A percentile compares a stretch with the other conserved stretches of the same genome.
Conservation (phyloP, 1,140 invertebrate genomes). For the Drosophila cardini region DNA sequence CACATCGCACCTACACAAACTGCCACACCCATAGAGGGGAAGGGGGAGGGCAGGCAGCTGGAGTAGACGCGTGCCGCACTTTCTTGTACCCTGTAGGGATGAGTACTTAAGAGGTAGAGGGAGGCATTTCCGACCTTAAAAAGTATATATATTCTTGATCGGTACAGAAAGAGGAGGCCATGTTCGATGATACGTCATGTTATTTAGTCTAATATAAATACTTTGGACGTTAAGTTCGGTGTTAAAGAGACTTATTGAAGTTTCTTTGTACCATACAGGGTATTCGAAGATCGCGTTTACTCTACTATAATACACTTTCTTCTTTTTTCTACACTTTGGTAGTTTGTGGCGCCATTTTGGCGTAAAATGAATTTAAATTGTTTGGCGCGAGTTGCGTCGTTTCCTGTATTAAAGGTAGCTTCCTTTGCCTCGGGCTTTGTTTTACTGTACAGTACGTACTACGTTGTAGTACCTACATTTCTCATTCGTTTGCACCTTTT, state of each 20-base stretch:
- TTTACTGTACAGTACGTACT: slow-evolving; percentile 2
- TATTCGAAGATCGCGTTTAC: no score
- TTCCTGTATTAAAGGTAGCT: slow-evolving; percentile 75
- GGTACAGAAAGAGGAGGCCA: no score
- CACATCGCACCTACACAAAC: slow-evolving; percentile 66
- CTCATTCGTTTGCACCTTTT: slow-evolving; percentile 44
- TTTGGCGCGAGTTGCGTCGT: slow-evolving; percentile 55
- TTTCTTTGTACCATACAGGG: no score
- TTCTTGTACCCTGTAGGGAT: slow-evolving; percentile 18
- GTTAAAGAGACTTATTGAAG: no score
- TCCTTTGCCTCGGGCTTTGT: slow-evolving; percentile 50
- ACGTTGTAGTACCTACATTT: background rate
- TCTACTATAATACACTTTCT: no score
- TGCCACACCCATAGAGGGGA: slow-evolving; percentile 22
- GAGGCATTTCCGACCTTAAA: no score
- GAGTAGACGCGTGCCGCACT: slow-evolving; percentile 26
- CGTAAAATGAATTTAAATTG: slow-evolving; percentile 82
- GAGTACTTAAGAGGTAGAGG: no score
- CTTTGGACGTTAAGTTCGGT: no score
- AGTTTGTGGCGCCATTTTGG: slow-evolving; percentile 79
- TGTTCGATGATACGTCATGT: no score
- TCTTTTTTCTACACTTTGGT: slow-evolving; percentile 49
- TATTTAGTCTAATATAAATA: no score
- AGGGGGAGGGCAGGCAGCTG: background rate
- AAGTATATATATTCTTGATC: no score